Conservation (phyloP, 2,113 vertebrate genomes). For the rabbit (Oryctolagus cuniculus) region mOryCun1.1 NC_091445.1:59125001-59125500, state of each 20-base stretch:
- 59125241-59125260: neutral
- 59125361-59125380: conserved; percentile 91
- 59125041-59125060: conserved; percentile 20
- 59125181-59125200: conserved; percentile 48
- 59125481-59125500: conserved; percentile 83
- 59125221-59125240: conserved; percentile 48
- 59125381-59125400: conserved; percentile 91
- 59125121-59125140: conserved; percentile 53
- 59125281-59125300: conserved; percentile 77
- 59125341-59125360: conserved; percentile 93
- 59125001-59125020: conserved; percentile 61
- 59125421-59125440: conserved; percentile 91
- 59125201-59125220: conserved; percentile 73
- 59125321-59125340: conserved; percentile 91
- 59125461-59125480: conserved; percentile 89
- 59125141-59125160: conserved; percentile 40
- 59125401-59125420: conserved; percentile 92
- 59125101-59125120: conserved; percentile 50
- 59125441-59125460: conserved; percentile 90
- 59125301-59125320: conserved; percentile 90
- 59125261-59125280: neutral
- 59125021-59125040: conserved; percentile 22
- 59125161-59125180: conserved; percentile 42
- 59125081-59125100: conserved; percentile 15
- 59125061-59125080: conserved; percentile 28